Base-by-base conservation (phyloP, 2,888 invertebrate genomes). In the Folsomia candida region DNA sequence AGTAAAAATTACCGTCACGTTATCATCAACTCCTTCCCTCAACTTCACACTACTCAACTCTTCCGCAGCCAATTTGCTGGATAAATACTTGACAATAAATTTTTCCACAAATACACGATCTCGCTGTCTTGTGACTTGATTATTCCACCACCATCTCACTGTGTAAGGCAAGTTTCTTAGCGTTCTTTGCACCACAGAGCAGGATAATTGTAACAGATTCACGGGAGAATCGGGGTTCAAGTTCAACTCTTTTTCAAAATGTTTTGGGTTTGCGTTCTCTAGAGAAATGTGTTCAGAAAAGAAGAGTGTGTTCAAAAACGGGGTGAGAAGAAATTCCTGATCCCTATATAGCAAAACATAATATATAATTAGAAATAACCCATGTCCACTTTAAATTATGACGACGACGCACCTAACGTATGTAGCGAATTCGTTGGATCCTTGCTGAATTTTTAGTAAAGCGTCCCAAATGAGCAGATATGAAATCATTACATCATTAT, bases 61-160 rank as follows among this genome's bases (percentile, higher is more conserved):
- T 75, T 88, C 87, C 51, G 85, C 83, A 79, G 89, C 89, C 59
- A 93, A 84, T 61, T 87, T 82, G 1, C 88, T 87, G 60, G 91
- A 90, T 18, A 91, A 88, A 22, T 27, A 51, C 74, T 87, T 86
- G 0, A 87, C 85, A 3, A 90, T 90, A 4, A 90, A 84, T 80
- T 87, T 88, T 78, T 93, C 90, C 0, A 91, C 88, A 64, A 89
- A 85, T 51, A 87, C 87, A 64, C 89, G 84, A 51, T 88, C 86
- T 77, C 88, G 85, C 51, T 89, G 86, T 65, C 90, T 90, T 18
- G 87, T 85, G 22, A 78, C 64, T 57, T 74, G 72, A n/a, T 82
- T 82, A 68, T 87, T 88, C 89, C 90, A 92, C 93, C 91, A 94
- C 82, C 89, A 89, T 66, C 92, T 86, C 27, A 90, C 89, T 65